A percentile compares a stretch with the other conserved stretches of the same genome.
Conservation (phyloP, 2,797 vertebrate species). For the Hippopotamyrus pictus region DNA sequence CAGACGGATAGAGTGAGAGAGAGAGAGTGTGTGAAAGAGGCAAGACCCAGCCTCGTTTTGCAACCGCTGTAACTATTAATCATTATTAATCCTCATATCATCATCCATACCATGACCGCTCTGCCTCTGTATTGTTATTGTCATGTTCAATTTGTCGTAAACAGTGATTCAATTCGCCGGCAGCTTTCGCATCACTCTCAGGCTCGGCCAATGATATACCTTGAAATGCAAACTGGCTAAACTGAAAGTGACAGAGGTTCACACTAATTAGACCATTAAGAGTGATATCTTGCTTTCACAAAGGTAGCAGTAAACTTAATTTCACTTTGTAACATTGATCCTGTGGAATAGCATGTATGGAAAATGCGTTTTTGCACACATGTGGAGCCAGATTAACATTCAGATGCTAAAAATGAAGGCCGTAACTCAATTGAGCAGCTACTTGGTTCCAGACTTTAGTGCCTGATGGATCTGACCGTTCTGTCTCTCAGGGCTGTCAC, state of each 20-base stretch:
- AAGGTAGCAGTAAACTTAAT: neutral
- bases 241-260: neutral
- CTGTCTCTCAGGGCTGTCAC: neutral
- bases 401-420: neutral
- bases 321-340: neutral
- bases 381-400: neutral
- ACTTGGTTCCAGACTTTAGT: neutral
- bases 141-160: neutral
- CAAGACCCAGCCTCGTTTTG: neutral
- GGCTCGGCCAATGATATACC: neutral
- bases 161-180: neutral
- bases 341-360: neutral
- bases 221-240: neutral
- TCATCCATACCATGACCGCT: neutral
- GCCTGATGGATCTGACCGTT: neutral
- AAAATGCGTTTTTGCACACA: neutral
- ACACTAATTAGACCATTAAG: neutral
- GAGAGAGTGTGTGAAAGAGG: constrained; percentile 14
- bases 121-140: neutral
- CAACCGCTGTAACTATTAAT: neutral
- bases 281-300: neutral
- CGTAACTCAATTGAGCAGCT: neutral
- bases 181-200: neutral
- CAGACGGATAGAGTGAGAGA: constrained; percentile 20
- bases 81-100: neutral